These are phyloP conservation scores for Thysanoteuthis rhombus DNA, from an alignment of 2,888 invertebrate genomes.

Conservation along the genomic window DNA sequence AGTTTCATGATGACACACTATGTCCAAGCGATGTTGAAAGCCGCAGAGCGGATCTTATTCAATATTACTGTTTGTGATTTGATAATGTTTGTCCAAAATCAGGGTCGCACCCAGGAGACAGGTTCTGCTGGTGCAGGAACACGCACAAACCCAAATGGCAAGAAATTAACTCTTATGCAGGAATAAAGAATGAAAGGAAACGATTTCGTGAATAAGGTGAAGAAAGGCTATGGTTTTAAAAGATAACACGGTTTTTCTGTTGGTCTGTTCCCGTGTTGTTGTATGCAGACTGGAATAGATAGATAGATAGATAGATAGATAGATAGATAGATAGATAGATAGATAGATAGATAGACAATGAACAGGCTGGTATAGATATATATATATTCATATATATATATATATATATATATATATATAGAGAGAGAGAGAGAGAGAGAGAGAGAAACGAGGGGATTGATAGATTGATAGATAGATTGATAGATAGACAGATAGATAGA, in stretches of 20 bases:
- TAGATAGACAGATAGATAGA: not conserved
- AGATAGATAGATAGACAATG: conserved; percentile 14
- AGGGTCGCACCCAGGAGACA: too few relatives aligned
- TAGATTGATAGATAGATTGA: not conserved
- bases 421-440: not conserved
- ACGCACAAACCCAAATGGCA: too few relatives aligned
- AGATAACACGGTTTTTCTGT: not conserved
- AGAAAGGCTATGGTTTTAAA: not conserved
- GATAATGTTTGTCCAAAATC: too few relatives aligned
- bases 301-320: not conserved
- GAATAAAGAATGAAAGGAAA: not conserved
- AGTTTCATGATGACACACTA: too few relatives aligned
- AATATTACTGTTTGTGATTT: too few relatives aligned
- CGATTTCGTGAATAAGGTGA: not conserved
- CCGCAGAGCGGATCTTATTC: too few relatives aligned
- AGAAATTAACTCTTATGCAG: not conserved
- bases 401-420: not conserved
- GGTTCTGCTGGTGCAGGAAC: too few relatives aligned
- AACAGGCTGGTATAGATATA: too few relatives aligned
- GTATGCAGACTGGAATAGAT: not conserved
- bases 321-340: not conserved
- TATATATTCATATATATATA: too few relatives aligned
- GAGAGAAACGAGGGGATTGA: not conserved
- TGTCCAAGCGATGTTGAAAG: too few relatives aligned
- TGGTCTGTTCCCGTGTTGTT: not conserved